Evolutionary conservation across 2,888 invertebrate genomes (phyloP), one percentile per base, ranked within the genome.

Genomic region (Caenorhabditis sp.): DNA sequence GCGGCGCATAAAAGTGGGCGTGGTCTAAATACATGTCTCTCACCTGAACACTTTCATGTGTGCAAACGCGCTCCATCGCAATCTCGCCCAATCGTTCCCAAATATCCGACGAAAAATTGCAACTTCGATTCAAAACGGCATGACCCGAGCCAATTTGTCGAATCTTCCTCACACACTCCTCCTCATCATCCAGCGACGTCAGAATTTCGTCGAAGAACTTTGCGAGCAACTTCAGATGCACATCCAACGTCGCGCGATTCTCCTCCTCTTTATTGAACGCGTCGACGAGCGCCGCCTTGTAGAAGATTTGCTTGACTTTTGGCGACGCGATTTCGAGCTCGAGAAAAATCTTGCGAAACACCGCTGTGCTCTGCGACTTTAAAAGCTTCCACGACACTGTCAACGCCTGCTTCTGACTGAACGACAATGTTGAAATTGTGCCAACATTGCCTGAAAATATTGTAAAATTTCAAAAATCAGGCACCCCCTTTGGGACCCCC

Each of bases 281-380:
- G 53, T 87, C 87, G 10, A 87, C 85, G 25, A 86, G 66, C 1
- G 85, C 83, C 7, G 87, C 87, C 59, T 87, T 87, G 79, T 85
- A 87, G 80, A 87, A 87, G 21, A 87, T 87, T 81, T 85, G 84
- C 67, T 87, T 87, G 58, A 87, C 87, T 67, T 86, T 85, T 20
- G 85, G 84, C 10, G 82, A 83, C 20, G 81, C 84, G 21, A 84
- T 73, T 60, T 86, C 84, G 69, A 87, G 63, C 63, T 87, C 87
- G 52, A 79, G 67, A 62, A 87, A 77, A 56, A 87, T 84, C 63
- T 85, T 85, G 1, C 87, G 77, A 73, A 84, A 83, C 49, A 82
- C 70, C 50, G 79, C 61, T 12, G 64, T 58, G 12, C 81, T 74
- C 57, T 85, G 84, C 5, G 83, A 70, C 27, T 77, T 77, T 67